phyloP scores from a whole-genome alignment of 2,797 vertebrate genomes.

The Bovichtus variegatus region DNA sequence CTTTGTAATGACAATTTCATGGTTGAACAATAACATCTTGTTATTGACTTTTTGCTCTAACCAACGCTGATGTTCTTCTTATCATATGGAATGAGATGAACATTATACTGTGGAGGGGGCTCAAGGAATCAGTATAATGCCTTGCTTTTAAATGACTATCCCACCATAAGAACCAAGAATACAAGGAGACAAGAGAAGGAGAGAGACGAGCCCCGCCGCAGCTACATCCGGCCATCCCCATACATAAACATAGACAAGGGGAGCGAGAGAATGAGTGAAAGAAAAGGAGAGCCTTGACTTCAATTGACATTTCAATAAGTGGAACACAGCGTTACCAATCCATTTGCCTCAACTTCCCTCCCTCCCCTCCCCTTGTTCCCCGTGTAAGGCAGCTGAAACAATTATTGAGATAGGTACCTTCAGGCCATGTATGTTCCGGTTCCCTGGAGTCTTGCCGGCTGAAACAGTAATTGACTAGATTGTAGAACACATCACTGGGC shows the following conservation, averaged over 20 bases:
- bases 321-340: slow-evolving; percentile 97
- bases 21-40: slow-evolving; percentile 67
- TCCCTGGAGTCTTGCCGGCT: slow-evolving; percentile 99
- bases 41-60: slow-evolving; percentile 63
- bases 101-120: slow-evolving; percentile 51
- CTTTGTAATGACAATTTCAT: slow-evolving; percentile 78
- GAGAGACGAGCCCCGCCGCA: slow-evolving; percentile 4
- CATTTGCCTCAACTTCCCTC: slow-evolving; percentile 90
- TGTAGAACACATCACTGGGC: slow-evolving; percentile 97
- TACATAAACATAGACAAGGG: slow-evolving; percentile 72
- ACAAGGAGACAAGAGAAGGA: not conserved
- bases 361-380: slow-evolving; percentile 57
- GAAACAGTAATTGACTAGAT: slow-evolving; percentile 99
- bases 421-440: slow-evolving; percentile 99
- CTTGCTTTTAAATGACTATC: slow-evolving; percentile 47
- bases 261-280: slow-evolving; percentile 73
- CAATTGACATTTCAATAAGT: slow-evolving; percentile 99
- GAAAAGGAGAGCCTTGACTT: slow-evolving; percentile 91
- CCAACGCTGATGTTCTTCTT: slow-evolving; percentile 39
- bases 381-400: slow-evolving; percentile 91
- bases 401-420: slow-evolving; percentile 99
- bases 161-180: slow-evolving; percentile 33
- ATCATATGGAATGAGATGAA: slow-evolving; percentile 56
- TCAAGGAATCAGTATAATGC: slow-evolving; percentile 43
- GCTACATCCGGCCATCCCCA: slow-evolving; percentile 41